A percentile compares a stretch with the other conserved stretches of the same genome.
These are phyloP conservation scores for Rhyacophila evoluta DNA, from an alignment of 2,888 invertebrate genomes.

Conservation along the genomic window DNA sequence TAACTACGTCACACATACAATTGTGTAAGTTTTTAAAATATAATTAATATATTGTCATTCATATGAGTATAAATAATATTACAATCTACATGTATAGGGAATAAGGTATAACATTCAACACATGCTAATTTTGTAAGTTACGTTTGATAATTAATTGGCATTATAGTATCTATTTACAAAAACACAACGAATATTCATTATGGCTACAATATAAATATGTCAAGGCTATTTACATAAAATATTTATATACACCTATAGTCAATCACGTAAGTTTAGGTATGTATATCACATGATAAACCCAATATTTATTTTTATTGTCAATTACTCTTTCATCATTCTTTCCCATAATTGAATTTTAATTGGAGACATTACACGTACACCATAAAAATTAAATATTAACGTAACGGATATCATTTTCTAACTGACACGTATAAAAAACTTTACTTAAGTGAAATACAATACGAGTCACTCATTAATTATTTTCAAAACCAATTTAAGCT, in stretches of 20 bases:
- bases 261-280: not conserved
- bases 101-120: not conserved
- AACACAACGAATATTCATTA: not conserved
- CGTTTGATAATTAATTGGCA: not conserved
- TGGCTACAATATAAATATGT: not conserved
- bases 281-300: slow-evolving; percentile 10
- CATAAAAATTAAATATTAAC: not conserved
- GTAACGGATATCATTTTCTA: not conserved
- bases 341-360: not conserved
- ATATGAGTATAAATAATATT: not conserved
- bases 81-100: not conserved
- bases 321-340: not conserved
- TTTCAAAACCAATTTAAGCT: slow-evolving; percentile 7
- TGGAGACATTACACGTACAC: not conserved
- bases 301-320: slow-evolving; percentile 9
- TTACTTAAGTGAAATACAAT: not conserved
- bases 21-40: too few species aligned
- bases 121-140: not conserved
- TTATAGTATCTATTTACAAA: not conserved
- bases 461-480: not conserved
- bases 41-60: not conserved
- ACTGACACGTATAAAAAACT: not conserved
- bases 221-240: slow-evolving; percentile 11
- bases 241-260: not conserved
- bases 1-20: too few species aligned